A percentile compares a stretch with the other conserved stretches of the same genome.
phyloP scores from a whole-genome alignment of 2,797 vertebrate genomes.

The Enteromius fasciolatus region DNA sequence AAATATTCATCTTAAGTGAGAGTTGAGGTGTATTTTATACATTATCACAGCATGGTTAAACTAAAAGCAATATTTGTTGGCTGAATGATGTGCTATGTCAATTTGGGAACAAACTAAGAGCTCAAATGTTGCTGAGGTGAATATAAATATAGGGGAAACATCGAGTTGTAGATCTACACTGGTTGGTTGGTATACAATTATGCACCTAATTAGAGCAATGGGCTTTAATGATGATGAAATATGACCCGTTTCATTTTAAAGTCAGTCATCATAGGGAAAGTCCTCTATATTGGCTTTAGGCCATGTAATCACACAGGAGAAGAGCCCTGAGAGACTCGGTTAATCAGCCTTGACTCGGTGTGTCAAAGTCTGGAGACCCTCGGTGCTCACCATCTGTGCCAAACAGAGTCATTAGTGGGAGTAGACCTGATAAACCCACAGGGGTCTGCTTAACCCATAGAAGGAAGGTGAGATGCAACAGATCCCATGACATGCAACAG shows the following conservation, averaged over 20 bases:
- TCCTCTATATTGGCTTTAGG: constrained; percentile 36
- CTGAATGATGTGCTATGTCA: constrained; percentile 14
- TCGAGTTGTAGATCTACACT: neutral
- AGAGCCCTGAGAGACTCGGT: constrained; percentile 32
- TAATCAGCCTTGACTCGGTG: constrained; percentile 54
- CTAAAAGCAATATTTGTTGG: constrained; percentile 35
- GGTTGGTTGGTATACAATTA: neutral
- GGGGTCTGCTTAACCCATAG: constrained; percentile 36
- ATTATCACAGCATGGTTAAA: constrained; percentile 50
- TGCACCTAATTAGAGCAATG: neutral
- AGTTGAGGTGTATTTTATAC: constrained; percentile 41
- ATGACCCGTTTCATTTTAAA: constrained; percentile 26
- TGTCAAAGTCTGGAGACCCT: constrained; percentile 54
- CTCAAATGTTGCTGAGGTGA: neutral
- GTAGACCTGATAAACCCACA: constrained; percentile 53
- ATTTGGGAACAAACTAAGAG: constrained; percentile 24
- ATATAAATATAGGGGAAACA: neutral
- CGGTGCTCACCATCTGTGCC: constrained; percentile 59
- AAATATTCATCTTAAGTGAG: constrained; percentile 61
- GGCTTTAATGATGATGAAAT: constrained; percentile 17
- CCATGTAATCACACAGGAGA: constrained; percentile 39
- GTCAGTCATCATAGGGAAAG: constrained; percentile 35
- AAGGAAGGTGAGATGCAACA: constrained; percentile 42
- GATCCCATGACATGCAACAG: constrained; percentile 16
- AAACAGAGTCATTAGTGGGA: constrained; percentile 57